Conservation (phyloP, 92 coral and sea anemone genomes). For the Diadumene lineata region DNA sequence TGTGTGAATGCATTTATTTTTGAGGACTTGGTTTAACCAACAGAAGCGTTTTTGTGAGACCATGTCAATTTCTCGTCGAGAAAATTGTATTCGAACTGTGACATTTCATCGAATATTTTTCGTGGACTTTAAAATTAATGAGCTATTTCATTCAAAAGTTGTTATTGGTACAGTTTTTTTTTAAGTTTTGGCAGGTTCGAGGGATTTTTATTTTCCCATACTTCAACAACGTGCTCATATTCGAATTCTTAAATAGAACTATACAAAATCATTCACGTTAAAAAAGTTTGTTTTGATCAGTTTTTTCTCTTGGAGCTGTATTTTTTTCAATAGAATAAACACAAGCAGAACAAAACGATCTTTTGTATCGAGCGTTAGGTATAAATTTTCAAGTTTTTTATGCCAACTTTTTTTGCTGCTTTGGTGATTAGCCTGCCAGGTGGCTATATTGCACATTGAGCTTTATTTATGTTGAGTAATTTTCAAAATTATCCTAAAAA, state of each 20-base stretch:
- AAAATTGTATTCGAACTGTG: too few species aligned
- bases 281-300: too few species aligned
- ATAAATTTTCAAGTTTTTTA: not conserved
- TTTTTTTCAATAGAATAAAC: not conserved
- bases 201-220: not conserved
- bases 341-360: too few species aligned
- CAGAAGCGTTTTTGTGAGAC: too few species aligned
- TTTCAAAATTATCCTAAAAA: constrained; percentile 16
- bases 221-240: constrained; percentile 28
- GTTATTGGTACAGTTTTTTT: not conserved
- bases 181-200: not conserved
- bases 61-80: too few species aligned
- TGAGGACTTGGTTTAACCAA: too few species aligned
- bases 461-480: constrained; percentile 8
- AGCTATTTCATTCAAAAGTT: not conserved
- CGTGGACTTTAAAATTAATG: not conserved
- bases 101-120: not conserved
- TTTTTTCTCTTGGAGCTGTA: too few species aligned
- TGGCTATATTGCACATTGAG: not conserved
- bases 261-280: too few species aligned
- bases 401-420: not conserved
- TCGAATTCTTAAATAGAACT: constrained; percentile 10
- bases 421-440: constrained; percentile 1
- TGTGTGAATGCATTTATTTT: too few species aligned
- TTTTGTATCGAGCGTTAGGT: not conserved